Percentiles rank a stretch among this genome's conserved stretches.
phyloP scores from a whole-genome alignment of 2,888 invertebrate genomes.

The Camponotus fellah region DNA sequence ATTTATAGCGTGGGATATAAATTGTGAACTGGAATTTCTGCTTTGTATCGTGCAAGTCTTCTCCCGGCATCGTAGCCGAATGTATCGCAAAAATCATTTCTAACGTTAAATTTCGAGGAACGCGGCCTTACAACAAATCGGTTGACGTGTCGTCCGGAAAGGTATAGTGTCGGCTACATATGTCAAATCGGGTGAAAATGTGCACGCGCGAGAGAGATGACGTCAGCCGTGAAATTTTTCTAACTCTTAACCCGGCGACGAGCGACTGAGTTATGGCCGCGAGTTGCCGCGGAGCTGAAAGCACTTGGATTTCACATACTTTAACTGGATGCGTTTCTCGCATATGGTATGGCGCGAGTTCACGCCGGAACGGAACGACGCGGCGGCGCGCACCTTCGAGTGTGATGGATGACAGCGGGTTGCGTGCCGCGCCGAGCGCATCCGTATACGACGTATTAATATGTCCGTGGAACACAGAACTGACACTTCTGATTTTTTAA shows the following conservation, averaged over 20 bases:
- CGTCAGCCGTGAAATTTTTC: conserved; percentile 72
- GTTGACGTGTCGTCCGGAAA: conserved; percentile 8
- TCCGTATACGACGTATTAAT: conserved; percentile 60
- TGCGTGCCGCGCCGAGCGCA: conserved; percentile 50
- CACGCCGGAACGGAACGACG: conserved; percentile 21
- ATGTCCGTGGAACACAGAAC: conserved; percentile 40
- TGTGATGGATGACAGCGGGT: conserved; percentile 66
- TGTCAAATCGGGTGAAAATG: conserved; percentile 35
- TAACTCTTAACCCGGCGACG: conserved; percentile 58
- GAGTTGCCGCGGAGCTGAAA: conserved; percentile 66
- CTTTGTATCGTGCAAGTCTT: neutral
- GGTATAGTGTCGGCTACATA: conserved; percentile 26
- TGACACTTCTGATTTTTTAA: conserved; percentile 19
- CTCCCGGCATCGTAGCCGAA: neutral
- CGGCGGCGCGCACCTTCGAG: conserved; percentile 52
- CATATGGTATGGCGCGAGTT: conserved; percentile 29
- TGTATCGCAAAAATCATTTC: conserved; percentile 6
- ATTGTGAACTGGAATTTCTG: neutral
- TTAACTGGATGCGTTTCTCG: conserved; percentile 64
- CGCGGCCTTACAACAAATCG: neutral
- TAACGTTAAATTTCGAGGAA: neutral
- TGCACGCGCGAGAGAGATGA: conserved; percentile 58
- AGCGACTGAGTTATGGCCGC: conserved; percentile 67
- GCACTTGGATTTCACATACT: conserved; percentile 73
- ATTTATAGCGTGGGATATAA: neutral